These are phyloP conservation scores for Calameuta idolon DNA, from an alignment of 2,888 invertebrate species.

Conservation along the genomic window DNA sequence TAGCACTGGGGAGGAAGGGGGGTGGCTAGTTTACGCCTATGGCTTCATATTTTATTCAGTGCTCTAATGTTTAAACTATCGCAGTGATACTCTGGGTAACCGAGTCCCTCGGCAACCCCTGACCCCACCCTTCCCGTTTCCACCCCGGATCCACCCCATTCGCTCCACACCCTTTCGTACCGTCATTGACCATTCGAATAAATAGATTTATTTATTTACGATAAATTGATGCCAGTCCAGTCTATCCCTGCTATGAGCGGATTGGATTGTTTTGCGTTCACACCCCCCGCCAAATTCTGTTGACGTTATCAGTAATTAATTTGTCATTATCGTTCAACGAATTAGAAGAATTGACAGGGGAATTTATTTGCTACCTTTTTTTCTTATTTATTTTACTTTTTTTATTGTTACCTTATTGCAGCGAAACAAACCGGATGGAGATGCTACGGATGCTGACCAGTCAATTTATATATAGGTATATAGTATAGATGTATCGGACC, in stretches of 20 bases:
- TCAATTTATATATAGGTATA: no score
- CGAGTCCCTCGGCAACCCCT: background rate
- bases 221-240: conserved; percentile 53
- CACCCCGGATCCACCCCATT: background rate
- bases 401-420: background rate
- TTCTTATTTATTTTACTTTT: background rate
- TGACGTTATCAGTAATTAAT: conserved; percentile 58
- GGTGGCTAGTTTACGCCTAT: conserved; percentile 10
- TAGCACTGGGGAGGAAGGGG: background rate
- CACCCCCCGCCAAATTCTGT: conserved; percentile 40
- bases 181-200: conserved; percentile 39
- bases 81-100: conserved; percentile 34
- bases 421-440: background rate
- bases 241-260: conserved; percentile 21
- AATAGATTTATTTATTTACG: conserved; percentile 63
- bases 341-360: conserved; percentile 35
- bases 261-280: conserved; percentile 59
- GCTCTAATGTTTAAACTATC: conserved; percentile 58
- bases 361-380: background rate
- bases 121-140: conserved; percentile 9
- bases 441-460: no score
- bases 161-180: background rate
- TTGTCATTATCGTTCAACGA: conserved; percentile 63
- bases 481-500: no score
- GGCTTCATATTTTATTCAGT: conserved; percentile 56